Percentiles rank a stretch among this genome's conserved stretches.
Evolutionary conservation across 2,113 vertebrate species (phyloP).

Genomic region (Camelus bactrianus): DNA sequence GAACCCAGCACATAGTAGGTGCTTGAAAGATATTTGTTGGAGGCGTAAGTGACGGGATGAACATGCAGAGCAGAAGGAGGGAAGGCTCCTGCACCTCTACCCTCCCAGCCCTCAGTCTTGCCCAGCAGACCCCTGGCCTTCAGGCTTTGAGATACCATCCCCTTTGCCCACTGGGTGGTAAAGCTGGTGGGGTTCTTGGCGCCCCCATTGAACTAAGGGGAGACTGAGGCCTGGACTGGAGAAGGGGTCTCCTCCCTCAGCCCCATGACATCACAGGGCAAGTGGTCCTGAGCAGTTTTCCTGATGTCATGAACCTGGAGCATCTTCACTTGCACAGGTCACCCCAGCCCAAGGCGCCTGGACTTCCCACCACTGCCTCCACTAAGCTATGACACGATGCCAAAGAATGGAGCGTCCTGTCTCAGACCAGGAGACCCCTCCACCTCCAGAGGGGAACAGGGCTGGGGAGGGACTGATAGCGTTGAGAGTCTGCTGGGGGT

Average conservation of each 20-base stretch:
- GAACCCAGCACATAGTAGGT: not conserved
- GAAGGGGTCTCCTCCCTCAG: not conserved
- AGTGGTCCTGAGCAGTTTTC: not conserved
- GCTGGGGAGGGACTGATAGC: not conserved
- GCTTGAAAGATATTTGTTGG: not conserved
- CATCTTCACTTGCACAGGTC: not conserved
- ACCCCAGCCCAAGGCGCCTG: fast-evolving
- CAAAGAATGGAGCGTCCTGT: not conserved
- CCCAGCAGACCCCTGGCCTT: not conserved
- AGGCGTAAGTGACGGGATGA: not conserved
- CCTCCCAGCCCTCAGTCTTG: fast-evolving
- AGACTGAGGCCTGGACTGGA: not conserved
- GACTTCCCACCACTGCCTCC: too few relatives aligned
- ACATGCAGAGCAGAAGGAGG: not conserved
- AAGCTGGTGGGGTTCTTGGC: not conserved
- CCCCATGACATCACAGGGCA: fast-evolving
- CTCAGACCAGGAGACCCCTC: not conserved
- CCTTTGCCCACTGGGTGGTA: fast-evolving
- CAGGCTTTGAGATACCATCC: not conserved
- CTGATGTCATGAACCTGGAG: not conserved
- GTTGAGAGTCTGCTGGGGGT: fast-evolving
- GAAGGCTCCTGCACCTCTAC: not conserved
- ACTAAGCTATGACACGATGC: not conserved
- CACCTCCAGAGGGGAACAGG: not conserved
- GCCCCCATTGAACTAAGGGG: not conserved